Base-by-base conservation (phyloP, 1,140 invertebrate genomes). In the Leptoteleia sp. region DNA sequence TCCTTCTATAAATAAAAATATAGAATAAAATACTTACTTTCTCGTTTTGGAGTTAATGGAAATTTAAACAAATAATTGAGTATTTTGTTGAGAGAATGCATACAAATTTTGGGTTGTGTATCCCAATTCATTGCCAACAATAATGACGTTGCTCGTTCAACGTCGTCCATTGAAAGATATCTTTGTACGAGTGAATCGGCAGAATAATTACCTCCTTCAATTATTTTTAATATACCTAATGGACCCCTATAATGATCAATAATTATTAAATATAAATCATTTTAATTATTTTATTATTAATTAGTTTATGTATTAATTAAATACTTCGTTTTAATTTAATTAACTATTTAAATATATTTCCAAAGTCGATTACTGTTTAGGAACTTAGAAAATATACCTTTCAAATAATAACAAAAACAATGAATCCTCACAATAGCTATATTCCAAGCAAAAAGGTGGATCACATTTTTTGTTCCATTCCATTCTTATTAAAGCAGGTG, bases 111-210 rank as follows among this genome's bases (percentile, higher is more conserved):
- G 1, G 94, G 92, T 81, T 94, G 92, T 4, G 89, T 91, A 79
- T 95, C 93, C 94, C 94, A 95, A 85, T 93, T 93, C 76, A 94
- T 88, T 9, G 91, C 91, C 7, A 92, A 82, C 12, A 95, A 85
- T 13, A 96, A 84, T 75, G 92, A 92, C 6, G 95, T 92, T 1
- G 94, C 94, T 82, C 92, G 91, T 71, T 94, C 93, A 5, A 93
- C 86, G 80, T 93, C 92, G 43, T 90, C 90, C 17, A 92, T 82
- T 40, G 91, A 91, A 37, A 95, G 87, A 85, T 95, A 95, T 76
- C 92, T 92, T 72, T 91, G 91, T 11, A 94, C 89, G 57, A 95
- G 84, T 25, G 91, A 88, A 79, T 93, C 90, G 0, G 91, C 91
- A 0, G 88, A 88, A 27, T 90, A 82, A 76, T 87, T 88, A 47